Percentiles rank a stretch among this genome's conserved stretches.
Conservation (phyloP, 2,888 invertebrate species). For the Coelinius sp. region DNA sequence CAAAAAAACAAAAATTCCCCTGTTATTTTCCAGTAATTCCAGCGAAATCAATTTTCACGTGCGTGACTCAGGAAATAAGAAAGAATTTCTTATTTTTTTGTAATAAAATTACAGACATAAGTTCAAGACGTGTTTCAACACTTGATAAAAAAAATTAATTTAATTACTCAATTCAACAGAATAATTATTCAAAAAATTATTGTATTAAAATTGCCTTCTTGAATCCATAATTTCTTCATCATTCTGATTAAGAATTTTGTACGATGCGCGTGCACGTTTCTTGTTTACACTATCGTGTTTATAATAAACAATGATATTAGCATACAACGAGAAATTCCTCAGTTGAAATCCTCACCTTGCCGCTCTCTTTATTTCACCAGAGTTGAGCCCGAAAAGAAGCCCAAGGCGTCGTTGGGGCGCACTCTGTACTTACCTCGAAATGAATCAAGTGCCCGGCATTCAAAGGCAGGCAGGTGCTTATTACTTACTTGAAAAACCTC, state of each 20-base stretch:
- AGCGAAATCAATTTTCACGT: neutral
- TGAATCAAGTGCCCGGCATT: constrained; percentile 68
- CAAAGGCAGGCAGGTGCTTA: constrained; percentile 69
- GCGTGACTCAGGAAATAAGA: neutral
- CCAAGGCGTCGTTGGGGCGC: constrained; percentile 59
- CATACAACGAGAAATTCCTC: constrained; percentile 39
- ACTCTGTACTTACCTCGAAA: constrained; percentile 70
- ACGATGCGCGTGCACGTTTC: constrained; percentile 28
- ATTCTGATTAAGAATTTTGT: constrained; percentile 35
- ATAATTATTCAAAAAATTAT: too few species aligned
- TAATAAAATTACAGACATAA: neutral
- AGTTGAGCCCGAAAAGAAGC: constrained; percentile 49
- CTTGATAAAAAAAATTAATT: neutral
- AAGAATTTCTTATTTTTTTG: neutral
- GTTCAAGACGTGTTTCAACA: neutral
- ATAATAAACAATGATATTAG: constrained; percentile 25
- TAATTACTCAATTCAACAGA: too few species aligned
- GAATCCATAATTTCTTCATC: neutral
- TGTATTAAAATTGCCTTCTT: neutral
- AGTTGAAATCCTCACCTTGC: neutral
- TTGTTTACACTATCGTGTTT: constrained; percentile 23
- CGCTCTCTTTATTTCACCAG: neutral
- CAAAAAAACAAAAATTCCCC: constrained; percentile 35
- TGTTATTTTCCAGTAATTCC: constrained; percentile 33
- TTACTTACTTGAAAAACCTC: constrained; percentile 60